These are phyloP conservation scores for Lasioglossum vierecki DNA, from an alignment of 2,888 invertebrate genomes.

Conservation along the genomic window DNA sequence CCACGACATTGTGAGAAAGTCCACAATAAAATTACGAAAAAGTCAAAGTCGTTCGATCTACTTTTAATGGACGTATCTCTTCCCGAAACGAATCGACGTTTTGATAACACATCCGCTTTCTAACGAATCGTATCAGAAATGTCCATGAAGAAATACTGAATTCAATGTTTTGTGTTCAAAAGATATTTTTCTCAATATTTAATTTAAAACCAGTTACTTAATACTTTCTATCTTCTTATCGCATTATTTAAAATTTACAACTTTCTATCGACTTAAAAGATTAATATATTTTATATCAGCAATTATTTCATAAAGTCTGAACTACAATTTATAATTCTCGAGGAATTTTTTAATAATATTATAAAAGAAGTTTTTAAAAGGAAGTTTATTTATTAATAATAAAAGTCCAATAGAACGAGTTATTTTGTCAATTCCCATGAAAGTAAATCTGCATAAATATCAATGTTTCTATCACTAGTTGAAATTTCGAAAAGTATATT, in stretches of 20 bases:
- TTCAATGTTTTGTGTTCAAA: background rate
- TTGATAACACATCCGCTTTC: constrained; percentile 1
- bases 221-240: background rate
- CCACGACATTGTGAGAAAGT: constrained; percentile 21
- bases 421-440: no score
- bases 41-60: constrained; percentile 45
- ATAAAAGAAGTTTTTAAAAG: no score
- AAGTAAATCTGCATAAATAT: no score
- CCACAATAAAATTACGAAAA: constrained; percentile 59
- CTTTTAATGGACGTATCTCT: constrained; percentile 21
- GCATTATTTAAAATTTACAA: background rate
- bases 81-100: constrained; percentile 24
- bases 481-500: background rate
- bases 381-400: no score
- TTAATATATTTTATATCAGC: background rate
- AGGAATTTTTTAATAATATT: no score
- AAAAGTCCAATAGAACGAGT: no score
- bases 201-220: background rate
- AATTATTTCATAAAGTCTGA: no score
- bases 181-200: background rate
- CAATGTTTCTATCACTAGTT: background rate
- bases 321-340: no score
- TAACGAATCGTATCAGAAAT: constrained; percentile 6
- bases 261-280: background rate
- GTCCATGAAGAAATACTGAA: background rate